Evolutionary conservation across 1,140 invertebrate species (phyloP), one percentile per base, ranked within the genome.

Genomic region (Brachionus manjavacas): DNA sequence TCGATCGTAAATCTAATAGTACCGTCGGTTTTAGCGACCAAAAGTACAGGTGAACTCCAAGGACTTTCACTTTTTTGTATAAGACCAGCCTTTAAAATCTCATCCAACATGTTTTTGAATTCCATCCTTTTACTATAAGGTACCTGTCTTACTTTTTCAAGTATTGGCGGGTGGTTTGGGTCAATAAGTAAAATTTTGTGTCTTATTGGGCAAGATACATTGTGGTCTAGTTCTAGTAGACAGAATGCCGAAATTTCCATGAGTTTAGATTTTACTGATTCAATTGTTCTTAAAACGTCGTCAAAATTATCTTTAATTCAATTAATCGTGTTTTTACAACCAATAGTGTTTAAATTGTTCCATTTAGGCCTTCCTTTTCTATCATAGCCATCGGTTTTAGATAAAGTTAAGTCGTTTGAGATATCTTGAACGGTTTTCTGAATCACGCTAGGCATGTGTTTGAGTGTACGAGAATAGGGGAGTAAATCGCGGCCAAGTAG

Each of bases 61-160:
- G 39, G 39, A 25, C 39, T 46, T 3, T 39, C 23, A 20, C 39
- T 46, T 39, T 43, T 43, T 20, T 52, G 39, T 43, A 76, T 76
- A 12, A 76, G 84, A 60, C 52, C 85, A 31, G 68, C 31, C 23
- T 87, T 16, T 16, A 81, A 60, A 49, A 81, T 81, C 3, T 55
- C 49, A 25, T 79, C 76, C 11, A 79, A 64, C 55, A 64, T 64
- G n/a, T 64, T 64, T 64, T 64, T 64, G 55, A 64, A 64, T 25
- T 64, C 55, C 11, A 64, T 64, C 16, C 55, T 16, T 64, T 64
- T 64, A 64, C 55, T 64, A 11, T 64, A 64, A 23, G 55, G 55
- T 64, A 64, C 7, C 2, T 20, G 55, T 25, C 55, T 64, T 6
- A 23, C 55, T 64, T 64, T 64, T 64, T 64, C 55, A 6, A 16